Conservation (phyloP, 2,888 invertebrate genomes). For the Caenorhabditis zanzibari region DNA sequence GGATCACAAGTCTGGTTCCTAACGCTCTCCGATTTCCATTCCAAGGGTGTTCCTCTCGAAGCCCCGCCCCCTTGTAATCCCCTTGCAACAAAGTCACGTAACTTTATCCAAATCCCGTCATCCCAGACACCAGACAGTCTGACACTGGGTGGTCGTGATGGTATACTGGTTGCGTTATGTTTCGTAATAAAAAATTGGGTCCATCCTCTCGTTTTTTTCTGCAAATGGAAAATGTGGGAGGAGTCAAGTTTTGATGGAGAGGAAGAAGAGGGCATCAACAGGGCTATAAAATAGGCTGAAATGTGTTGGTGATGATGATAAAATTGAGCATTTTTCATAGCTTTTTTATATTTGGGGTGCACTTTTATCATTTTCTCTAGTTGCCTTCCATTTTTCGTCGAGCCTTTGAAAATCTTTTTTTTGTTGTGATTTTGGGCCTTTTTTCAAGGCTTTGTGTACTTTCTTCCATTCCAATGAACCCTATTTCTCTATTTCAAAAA, state of each 20-base stretch:
- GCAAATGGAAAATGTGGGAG: constrained; percentile 23
- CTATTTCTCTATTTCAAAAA: not conserved
- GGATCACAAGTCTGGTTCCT: no score
- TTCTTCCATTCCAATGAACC: no score
- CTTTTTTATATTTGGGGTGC: not conserved
- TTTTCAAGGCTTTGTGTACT: no score
- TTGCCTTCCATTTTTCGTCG: no score
- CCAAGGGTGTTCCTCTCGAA: no score
- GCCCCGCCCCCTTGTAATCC: not conserved
- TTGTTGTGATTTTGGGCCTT: no score
- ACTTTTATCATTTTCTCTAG: not conserved
- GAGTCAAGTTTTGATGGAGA: not conserved
- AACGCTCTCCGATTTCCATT: no score
- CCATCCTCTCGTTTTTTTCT: not conserved
- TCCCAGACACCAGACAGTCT: constrained; percentile 30
- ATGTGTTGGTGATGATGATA: not conserved
- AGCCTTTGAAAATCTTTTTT: no score
- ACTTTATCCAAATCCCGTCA: not conserved
- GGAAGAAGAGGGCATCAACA: not conserved
- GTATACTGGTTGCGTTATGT: not conserved
- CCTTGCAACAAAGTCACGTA: constrained; percentile 3
- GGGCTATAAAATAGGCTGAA: constrained; percentile 21
- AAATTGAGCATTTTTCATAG: not conserved
- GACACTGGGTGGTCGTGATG: not conserved
- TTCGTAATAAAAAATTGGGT: constrained; percentile 8